phyloP scores from a whole-genome alignment of 2,797 vertebrate genomes.

The Bradypus variegatus region DNA sequence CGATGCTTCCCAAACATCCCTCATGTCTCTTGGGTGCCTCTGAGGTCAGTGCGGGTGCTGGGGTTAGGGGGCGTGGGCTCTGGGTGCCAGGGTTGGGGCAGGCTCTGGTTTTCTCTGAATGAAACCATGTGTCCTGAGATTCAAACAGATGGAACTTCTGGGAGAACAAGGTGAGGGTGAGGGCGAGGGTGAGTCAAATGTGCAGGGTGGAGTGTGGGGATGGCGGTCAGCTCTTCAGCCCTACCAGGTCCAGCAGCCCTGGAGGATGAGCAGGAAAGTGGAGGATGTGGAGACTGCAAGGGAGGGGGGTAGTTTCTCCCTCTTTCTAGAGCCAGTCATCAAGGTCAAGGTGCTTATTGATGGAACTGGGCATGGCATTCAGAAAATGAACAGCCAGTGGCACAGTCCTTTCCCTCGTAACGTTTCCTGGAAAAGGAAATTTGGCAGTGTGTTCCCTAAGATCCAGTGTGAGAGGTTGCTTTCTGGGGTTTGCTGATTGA shows the following conservation, averaged over 20 bases:
- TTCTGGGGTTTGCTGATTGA: not conserved
- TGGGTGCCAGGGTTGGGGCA: not conserved
- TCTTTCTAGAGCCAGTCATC: not conserved
- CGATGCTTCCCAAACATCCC: no score
- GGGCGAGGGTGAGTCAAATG: not conserved
- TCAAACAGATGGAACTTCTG: not conserved
- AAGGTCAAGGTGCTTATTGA: constrained; percentile 9
- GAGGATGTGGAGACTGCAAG: not conserved
- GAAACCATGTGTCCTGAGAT: not conserved
- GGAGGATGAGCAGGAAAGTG: not conserved
- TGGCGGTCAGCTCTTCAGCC: not conserved
- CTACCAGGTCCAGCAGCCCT: not conserved
- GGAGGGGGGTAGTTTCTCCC: not conserved
- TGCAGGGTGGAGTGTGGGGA: not conserved
- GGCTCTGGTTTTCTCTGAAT: not conserved
- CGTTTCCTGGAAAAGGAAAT: not conserved
- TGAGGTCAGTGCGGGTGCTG: not conserved
- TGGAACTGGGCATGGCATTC: not conserved
- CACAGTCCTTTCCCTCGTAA: not conserved
- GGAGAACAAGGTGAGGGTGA: not conserved
- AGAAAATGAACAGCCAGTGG: not conserved
- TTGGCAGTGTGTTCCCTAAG: not conserved
- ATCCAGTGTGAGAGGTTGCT: not conserved
- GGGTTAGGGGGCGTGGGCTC: not conserved
- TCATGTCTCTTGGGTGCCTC: not conserved